Conservation (phyloP, 2,113 vertebrate species). For the Corythoichthys intestinalis region DNA sequence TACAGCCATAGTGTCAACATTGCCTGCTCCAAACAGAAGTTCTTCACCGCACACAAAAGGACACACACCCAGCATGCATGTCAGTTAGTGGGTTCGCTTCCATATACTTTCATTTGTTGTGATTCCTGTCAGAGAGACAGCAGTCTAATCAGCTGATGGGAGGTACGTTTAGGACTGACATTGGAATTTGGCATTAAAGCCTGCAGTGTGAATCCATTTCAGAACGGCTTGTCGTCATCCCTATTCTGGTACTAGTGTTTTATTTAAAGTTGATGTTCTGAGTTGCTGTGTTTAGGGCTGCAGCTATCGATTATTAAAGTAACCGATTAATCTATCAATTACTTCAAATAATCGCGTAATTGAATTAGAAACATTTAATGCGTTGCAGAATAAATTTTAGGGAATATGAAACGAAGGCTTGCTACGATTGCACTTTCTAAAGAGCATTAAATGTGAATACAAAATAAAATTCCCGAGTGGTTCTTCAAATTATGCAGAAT, state of each 20-base stretch:
- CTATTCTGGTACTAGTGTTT: slow-evolving; percentile 9
- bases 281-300: too few species aligned
- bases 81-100: slow-evolving; percentile 53
- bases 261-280: slow-evolving; percentile 15
- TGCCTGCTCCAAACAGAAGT: slow-evolving; percentile 55
- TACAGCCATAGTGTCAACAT: slow-evolving; percentile 40
- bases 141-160: background rate
- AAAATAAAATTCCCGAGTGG: too few species aligned
- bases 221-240: slow-evolving; percentile 26
- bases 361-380: too few species aligned
- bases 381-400: too few species aligned
- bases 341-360: too few species aligned
- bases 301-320: too few species aligned
- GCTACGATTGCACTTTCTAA: too few species aligned
- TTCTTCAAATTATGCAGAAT: too few species aligned
- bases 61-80: slow-evolving; percentile 47
- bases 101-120: slow-evolving; percentile 59
- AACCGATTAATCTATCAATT: too few species aligned
- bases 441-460: too few species aligned
- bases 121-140: slow-evolving; percentile 27
- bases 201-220: background rate
- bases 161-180: background rate
- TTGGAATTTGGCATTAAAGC: background rate
- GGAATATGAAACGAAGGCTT: too few species aligned
- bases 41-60: background rate